Base-by-base conservation (phyloP, 37 sponge, comb jelly and placozoan genomes). In the Tethya wilhelma region DNA sequence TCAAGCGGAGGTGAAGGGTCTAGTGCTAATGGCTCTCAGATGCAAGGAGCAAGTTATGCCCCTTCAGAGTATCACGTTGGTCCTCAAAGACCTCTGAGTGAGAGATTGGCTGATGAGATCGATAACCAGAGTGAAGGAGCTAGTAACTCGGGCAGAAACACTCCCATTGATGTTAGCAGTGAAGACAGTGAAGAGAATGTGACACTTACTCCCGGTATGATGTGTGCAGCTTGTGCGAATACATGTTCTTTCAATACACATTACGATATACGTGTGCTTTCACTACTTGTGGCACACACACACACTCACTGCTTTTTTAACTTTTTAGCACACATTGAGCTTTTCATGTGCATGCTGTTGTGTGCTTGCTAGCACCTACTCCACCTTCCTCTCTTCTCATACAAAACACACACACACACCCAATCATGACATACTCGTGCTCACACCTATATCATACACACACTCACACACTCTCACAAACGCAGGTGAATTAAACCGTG, bases 41-140 rank as follows among this genome's bases (percentile, higher is more conserved):
- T 8, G 4, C 4, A 38, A 9, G 32, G 38, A 34, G 11, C 28
- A 32, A 34, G 6, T 1, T 75, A 75, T 41, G 88, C 82, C 8
- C 77, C 82, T 5, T 66, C 73, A 8, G 89, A 89, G 60, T 89
- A 89, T 58, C 79, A 83, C 73, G 84, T 78, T 53, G 89, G 89
- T 6, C 86, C 86, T 7, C 66, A 53, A 0, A 45, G 65, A 65
- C 49, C 79, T 28, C 72, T 71, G 19, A 62, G 59, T 63, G 86
- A 79, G 73, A 79, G 79, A 29, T 4, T 81, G 9, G 59, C 64
- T 9, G 82, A 73, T 17, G 80, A 79, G 23, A 23, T 53, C 22
- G 85, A 84, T 29, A 58, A 42, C 26, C 77, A 75, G 60, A 76
- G 78, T 42, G 86, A 86, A 44, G 67, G 57, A 1, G 55, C 80